These are phyloP conservation scores for Buathra laborator DNA, from an alignment of 2,888 invertebrate genomes.

Conservation along the genomic window DNA sequence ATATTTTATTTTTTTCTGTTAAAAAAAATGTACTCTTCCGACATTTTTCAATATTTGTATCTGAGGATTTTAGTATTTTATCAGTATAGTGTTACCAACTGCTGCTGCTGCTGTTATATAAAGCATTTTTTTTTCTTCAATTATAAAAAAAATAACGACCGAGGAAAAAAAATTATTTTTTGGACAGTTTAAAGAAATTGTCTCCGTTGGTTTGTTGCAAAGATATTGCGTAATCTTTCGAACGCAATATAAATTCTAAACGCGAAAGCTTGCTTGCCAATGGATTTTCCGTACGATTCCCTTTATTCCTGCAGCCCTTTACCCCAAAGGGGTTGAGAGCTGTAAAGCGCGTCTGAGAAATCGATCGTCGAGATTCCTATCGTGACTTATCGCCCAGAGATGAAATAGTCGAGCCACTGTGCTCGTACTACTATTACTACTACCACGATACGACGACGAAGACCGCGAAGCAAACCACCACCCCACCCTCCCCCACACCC, in stretches of 20 bases:
- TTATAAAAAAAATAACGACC: too few relatives aligned
- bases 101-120: too few relatives aligned
- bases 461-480: conserved; percentile 52
- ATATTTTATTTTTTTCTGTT: too few relatives aligned
- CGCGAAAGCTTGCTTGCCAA: conserved; percentile 9
- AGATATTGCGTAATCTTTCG: too few relatives aligned
- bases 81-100: too few relatives aligned
- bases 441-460: conserved; percentile 13
- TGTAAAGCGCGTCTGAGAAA: conserved; percentile 41
- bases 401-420: conserved; percentile 62
- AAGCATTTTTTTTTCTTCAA: too few relatives aligned
- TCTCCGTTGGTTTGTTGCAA: too few relatives aligned
- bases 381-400: conserved; percentile 67
- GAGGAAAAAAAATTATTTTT: too few relatives aligned
- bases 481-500: conserved; percentile 30
- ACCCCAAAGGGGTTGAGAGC: not conserved
- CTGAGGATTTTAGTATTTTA: too few relatives aligned
- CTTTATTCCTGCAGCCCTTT: not conserved
- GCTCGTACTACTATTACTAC: conserved; percentile 31
- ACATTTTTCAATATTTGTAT: too few relatives aligned
- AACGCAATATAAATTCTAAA: not conserved
- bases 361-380: conserved; percentile 68
- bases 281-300: conserved; percentile 4
- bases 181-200: too few relatives aligned
- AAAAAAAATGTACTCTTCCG: too few relatives aligned